Base-by-base conservation (phyloP, 1,140 invertebrate species). In the Dendrolimus kikuchii region DNA sequence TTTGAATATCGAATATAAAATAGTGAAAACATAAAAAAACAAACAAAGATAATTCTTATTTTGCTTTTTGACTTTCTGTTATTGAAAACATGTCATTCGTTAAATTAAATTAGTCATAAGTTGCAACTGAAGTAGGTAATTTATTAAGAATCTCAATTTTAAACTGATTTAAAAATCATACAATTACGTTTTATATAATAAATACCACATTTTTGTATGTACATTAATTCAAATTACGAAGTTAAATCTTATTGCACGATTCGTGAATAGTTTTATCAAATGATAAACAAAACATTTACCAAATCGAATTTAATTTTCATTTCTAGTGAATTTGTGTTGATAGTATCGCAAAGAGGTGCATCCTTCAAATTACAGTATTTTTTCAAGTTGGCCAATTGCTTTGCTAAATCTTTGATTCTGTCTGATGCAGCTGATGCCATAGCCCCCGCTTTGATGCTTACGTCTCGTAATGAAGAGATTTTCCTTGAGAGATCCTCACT, bases 291-390 rank as follows among this genome's bases (percentile, higher is more conserved):
- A 23, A 40, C 42, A 62, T 55, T 61, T 69, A 88, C 87, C 67
- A 81, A 78, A 67, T 88, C 81, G 60, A 88, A 87, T 51, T 81
- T 83, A 61, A 88, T 74, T 49, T 76, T 69, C 37, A 88, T 54
- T n/a, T 85, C 89, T 49, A 92, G 75, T 10, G 90, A 89, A 40
- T 89, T 81, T 7, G 90, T 88, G 61, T 92, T 90, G 41, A 93
- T 81, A 6, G 91, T 91, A 38, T 92, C 91, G 71, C 92, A 93
- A 4, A 93, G 86, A 7, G 89, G 86, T 46, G 88, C 79, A 70
- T 93, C 92, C 59, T 89, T 89, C 5, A 73, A 55, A 8, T 77
- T 71, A 64, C 92, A 93, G 57, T 89, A 87, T 64, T 89, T 89
- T 53, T 89, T 85, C 46, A 89, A 74, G 53, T 77, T 77, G 49